These are phyloP conservation scores for Lepus americanus DNA, from an alignment of 2,113 vertebrate species.

Conservation along the genomic window DNA sequence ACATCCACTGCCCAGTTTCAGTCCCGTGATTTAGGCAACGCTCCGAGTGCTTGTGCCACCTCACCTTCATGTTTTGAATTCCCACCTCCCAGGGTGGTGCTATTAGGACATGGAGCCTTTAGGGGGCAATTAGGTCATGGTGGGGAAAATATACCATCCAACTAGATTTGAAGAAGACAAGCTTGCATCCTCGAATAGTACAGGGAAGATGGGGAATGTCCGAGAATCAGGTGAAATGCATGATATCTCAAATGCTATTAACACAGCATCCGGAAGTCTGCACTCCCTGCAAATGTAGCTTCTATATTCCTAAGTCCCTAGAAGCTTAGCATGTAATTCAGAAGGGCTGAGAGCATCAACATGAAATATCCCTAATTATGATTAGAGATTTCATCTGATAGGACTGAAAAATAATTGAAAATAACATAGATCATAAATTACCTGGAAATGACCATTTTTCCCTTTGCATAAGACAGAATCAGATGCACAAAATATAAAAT, in stretches of 20 bases:
- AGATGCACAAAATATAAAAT: not conserved
- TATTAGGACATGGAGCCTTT: no score
- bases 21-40: not conserved
- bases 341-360: not conserved
- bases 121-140: not conserved
- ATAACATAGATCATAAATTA: not conserved
- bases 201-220: not conserved
- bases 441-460: not conserved
- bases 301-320: not conserved
- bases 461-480: not conserved
- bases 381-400: not conserved
- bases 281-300: not conserved
- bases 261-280: not conserved
- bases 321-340: not conserved
- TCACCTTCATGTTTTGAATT: not conserved
- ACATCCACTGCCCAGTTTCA: not conserved
- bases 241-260: not conserved
- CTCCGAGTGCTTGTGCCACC: not conserved
- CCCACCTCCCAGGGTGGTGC: rapidly evolving
- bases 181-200: not conserved
- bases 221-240: not conserved
- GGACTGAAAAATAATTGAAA: not conserved
- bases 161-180: not conserved
- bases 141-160: rapidly evolving
- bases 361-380: not conserved